Evolutionary conservation across 2,888 invertebrate genomes (phyloP).

Genomic region (Noctua janthe): DNA sequence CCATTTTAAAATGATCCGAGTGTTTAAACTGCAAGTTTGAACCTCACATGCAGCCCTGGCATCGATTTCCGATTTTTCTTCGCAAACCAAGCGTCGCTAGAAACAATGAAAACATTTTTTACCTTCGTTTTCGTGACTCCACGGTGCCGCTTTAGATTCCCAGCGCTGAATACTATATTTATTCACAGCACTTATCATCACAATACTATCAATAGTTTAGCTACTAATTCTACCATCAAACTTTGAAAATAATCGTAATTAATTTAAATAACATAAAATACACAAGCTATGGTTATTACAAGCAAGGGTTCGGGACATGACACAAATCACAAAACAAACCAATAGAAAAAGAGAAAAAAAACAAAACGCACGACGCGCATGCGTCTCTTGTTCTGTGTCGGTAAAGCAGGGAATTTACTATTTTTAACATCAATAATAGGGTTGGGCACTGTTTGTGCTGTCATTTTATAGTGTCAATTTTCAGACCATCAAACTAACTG

Average conservation of each 20-base stretch:
- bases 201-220: conserved; percentile 85
- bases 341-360: conserved; percentile 85
- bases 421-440: conserved; percentile 76
- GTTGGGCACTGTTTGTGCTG: conserved; percentile 50
- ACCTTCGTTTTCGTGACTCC: conserved; percentile 91
- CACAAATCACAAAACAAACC: conserved; percentile 89
- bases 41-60: conserved; percentile 25
- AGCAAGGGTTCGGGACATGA: conserved; percentile 86
- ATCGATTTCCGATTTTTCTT: conserved; percentile 78
- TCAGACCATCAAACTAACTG: neutral
- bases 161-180: conserved; percentile 88
- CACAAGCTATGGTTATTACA: conserved; percentile 83
- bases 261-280: conserved; percentile 84
- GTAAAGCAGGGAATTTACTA: conserved; percentile 77
- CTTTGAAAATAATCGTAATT: conserved; percentile 76
- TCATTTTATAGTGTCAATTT: conserved; percentile 20
- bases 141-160: conserved; percentile 91
- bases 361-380: conserved; percentile 84
- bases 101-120: conserved; percentile 87
- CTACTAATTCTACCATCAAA: conserved; percentile 85
- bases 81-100: conserved; percentile 77
- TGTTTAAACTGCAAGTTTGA: conserved; percentile 24
- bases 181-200: conserved; percentile 90
- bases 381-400: conserved; percentile 82
- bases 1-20: neutral